Base-by-base conservation (phyloP, 23 tunicate species). In the Trididemnum miniatum region DNA sequence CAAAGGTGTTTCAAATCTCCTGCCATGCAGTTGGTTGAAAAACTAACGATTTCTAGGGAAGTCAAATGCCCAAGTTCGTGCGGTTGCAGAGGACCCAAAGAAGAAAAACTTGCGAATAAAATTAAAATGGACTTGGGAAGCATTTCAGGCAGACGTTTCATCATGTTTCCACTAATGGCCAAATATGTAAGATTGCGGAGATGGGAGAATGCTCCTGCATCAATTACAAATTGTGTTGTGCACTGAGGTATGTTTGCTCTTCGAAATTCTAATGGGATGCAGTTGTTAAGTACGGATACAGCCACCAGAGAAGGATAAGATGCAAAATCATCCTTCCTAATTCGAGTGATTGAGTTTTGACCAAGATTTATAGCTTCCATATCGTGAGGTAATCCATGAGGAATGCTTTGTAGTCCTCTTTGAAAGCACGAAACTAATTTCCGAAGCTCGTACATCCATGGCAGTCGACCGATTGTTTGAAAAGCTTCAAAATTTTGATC, bases 321-420 rank as follows among this genome's bases (percentile, higher is more conserved):
- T 12, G 37, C 75, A 67, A 67, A 67, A 32, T 67, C 75, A 33
- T 67, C 32, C 4, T 67, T 12, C 5, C 38, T 3, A 67, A 67
- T 67, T 31, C 25, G 22, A 4, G 75, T 67, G 75, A 67, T 67
- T 15, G 75, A 67, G 25, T 67, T 67, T 32, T 67, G 37, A 30
- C 38, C 38, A 4, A 67, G 38, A 67, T 67, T n/a, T 30, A 67
- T 37, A 67, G 32, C 32, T 4, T 20, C 75, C 2, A 67, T n/a
- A 33, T 32, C 38, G 3, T 12, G 22, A 9, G 7, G 12, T 9
- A 67, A 22, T 5, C 38, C 38, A 2, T 33, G 37, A 9, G 75
- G 75, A 31, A 67, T 32, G 22, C n/a, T 5, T 20, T 20, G 31
- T 15, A 67, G n/a, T 67, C 75, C 75, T 67, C 32, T 67, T 67